Conservation (phyloP, 2,888 invertebrate genomes). For the Heliconius ismenius region DNA sequence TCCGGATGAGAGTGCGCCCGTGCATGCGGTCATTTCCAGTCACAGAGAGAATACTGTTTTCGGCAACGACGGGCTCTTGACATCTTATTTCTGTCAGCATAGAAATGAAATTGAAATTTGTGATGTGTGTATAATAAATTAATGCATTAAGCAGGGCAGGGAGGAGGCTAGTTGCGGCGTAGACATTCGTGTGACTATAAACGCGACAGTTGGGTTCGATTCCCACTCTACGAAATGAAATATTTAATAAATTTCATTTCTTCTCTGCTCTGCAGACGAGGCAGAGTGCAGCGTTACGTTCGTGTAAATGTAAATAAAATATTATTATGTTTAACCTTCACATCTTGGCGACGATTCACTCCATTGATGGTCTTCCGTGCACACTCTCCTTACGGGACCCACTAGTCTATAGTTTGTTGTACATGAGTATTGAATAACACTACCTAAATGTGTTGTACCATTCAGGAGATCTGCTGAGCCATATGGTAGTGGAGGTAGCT, state of each 20-base stretch:
- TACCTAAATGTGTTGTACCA: conserved; percentile 90
- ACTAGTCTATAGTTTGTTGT: conserved; percentile 89
- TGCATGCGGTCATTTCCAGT: conserved; percentile 95
- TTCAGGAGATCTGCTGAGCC: conserved; percentile 89
- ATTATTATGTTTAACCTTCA: conserved; percentile 83
- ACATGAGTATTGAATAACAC: conserved; percentile 90
- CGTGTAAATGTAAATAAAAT: neutral
- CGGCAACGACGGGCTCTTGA: conserved; percentile 90
- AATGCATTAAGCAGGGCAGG: too few relatives aligned
- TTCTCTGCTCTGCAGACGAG: too few relatives aligned
- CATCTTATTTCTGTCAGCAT: conserved; percentile 89
- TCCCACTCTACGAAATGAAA: too few relatives aligned
- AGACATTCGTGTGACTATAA: too few relatives aligned
- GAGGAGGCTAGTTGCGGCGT: too few relatives aligned
- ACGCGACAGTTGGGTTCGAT: too few relatives aligned
- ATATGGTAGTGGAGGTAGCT: conserved; percentile 89
- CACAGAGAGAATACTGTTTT: conserved; percentile 92
- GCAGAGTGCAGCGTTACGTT: too few relatives aligned
- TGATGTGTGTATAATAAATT: neutral
- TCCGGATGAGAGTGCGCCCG: conserved; percentile 90
- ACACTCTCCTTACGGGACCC: conserved; percentile 87
- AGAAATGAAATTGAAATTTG: neutral
- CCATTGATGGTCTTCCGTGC: conserved; percentile 90
- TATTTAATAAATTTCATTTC: too few relatives aligned
- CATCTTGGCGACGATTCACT: conserved; percentile 92